phyloP scores from a whole-genome alignment of 1,140 invertebrate genomes.

The Helicoverpa zea region DNA sequence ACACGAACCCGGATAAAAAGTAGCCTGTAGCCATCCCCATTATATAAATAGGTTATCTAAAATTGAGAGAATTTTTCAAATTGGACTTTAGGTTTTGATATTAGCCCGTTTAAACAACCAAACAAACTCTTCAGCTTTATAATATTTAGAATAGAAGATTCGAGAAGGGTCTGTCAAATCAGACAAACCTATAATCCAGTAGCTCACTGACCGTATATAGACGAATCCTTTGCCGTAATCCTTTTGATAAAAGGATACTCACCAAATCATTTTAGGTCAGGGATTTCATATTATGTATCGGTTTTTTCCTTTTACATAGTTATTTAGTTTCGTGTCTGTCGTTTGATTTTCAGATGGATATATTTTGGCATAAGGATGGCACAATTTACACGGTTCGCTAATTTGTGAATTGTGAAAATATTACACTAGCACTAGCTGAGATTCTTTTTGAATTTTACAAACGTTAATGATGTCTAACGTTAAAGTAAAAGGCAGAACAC shows the following conservation, averaged over 20 bases:
- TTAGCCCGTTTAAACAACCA: no score
- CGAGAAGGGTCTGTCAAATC: constrained; percentile 40
- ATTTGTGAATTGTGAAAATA: no score
- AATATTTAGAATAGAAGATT: constrained; percentile 12
- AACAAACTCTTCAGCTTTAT: no score
- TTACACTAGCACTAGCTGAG: no score
- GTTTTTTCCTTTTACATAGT: constrained; percentile 2
- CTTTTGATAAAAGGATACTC: constrained; percentile 46
- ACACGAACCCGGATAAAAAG: no score
- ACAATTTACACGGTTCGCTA: not conserved
- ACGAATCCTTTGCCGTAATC: constrained; percentile 37
- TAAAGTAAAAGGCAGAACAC: no score
- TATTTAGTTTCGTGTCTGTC: constrained; percentile 14
- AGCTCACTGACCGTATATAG: constrained; percentile 18
- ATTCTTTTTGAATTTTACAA: no score
- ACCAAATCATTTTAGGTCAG: constrained; percentile 47
- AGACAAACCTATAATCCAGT: constrained; percentile 39
- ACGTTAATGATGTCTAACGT: no score
- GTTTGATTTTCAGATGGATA: not conserved
- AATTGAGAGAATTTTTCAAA: no score
- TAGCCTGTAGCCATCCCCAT: no score
- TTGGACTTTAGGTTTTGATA: no score
- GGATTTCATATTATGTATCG: constrained; percentile 15
- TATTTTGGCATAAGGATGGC: not conserved
- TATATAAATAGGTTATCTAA: no score